phyloP scores from a whole-genome alignment of 2,113 vertebrate species.

The Channa argus region DNA sequence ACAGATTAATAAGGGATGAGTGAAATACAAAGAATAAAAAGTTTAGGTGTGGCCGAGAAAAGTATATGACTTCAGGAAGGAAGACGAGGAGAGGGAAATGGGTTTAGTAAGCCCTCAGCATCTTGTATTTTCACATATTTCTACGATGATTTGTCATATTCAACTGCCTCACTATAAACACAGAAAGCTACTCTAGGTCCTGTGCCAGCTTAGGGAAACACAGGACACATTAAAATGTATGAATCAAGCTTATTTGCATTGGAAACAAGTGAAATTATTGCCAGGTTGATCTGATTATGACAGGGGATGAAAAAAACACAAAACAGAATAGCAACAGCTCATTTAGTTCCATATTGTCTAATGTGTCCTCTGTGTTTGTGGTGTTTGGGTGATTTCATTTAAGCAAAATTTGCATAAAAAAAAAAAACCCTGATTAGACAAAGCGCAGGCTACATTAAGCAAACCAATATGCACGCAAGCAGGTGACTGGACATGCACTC shows the following conservation, averaged over 20 bases:
- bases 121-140: neutral
- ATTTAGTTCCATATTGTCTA: neutral
- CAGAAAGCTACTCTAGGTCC: neutral
- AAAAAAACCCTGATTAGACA: neutral
- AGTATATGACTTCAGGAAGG: slow-evolving; percentile 15
- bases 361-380: neutral
- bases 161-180: neutral
- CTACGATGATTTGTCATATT: neutral
- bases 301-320: neutral
- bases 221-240: slow-evolving; percentile 28
- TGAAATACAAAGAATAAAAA: slow-evolving; percentile 9
- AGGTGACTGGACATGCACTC: neutral
- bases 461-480: slow-evolving; percentile 4
- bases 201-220: slow-evolving; percentile 1
- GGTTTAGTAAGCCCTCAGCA: neutral
- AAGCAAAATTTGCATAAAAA: slow-evolving; percentile 31
- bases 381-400: neutral
- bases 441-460: neutral
- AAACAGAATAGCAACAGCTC: slow-evolving; percentile 5
- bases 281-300: slow-evolving; percentile 34
- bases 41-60: slow-evolving; percentile 13
- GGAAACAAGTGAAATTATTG: slow-evolving; percentile 5
- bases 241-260: slow-evolving; percentile 44
- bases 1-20: neutral
- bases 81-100: neutral